Evolutionary conservation across 1,140 invertebrate species (phyloP).

Genomic region (Glossosoma conforme): DNA sequence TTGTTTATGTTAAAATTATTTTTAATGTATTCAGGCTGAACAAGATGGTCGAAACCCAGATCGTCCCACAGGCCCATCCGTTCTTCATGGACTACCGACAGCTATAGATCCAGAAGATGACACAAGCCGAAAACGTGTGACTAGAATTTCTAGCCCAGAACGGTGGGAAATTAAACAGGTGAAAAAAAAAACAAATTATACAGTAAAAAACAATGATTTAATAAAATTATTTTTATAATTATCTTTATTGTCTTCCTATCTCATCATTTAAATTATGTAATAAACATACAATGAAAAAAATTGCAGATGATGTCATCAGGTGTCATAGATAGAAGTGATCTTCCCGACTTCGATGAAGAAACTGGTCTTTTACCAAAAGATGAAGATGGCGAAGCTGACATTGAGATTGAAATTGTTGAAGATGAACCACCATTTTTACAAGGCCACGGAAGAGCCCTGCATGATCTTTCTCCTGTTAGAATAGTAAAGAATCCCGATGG

Average conservation of each 20-base stretch:
- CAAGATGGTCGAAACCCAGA: constrained; percentile 80
- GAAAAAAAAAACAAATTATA: too few species aligned
- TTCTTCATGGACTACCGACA: constrained; percentile 62
- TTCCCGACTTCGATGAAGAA: constrained; percentile 90
- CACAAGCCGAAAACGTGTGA: constrained; percentile 73
- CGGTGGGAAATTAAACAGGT: constrained; percentile 81
- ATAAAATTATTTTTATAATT: constrained; percentile 1
- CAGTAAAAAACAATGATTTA: constrained; percentile 7
- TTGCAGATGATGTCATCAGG: constrained; percentile 77
- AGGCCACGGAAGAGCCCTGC: constrained; percentile 80
- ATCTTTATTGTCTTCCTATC: not conserved
- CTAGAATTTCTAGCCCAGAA: constrained; percentile 94
- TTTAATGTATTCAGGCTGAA: constrained; percentile 51
- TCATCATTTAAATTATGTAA: not conserved
- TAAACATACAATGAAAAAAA: constrained; percentile 3
- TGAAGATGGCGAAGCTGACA: constrained; percentile 94
- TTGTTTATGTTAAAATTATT: constrained; percentile 3
- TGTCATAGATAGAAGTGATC: constrained; percentile 78
- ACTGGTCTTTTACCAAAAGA: constrained; percentile 81
- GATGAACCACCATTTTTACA: constrained; percentile 96
- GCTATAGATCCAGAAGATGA: constrained; percentile 72
- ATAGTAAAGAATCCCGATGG: constrained; percentile 99
- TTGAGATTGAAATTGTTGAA: constrained; percentile 98
- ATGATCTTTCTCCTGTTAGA: constrained; percentile 91
- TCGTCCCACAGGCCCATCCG: constrained; percentile 60